A percentile compares a stretch with the other conserved stretches of the same genome.
These are phyloP conservation scores for Sylvilagus bachmani DNA, from an alignment of 2,113 vertebrate species.

Conservation along the genomic window DNA sequence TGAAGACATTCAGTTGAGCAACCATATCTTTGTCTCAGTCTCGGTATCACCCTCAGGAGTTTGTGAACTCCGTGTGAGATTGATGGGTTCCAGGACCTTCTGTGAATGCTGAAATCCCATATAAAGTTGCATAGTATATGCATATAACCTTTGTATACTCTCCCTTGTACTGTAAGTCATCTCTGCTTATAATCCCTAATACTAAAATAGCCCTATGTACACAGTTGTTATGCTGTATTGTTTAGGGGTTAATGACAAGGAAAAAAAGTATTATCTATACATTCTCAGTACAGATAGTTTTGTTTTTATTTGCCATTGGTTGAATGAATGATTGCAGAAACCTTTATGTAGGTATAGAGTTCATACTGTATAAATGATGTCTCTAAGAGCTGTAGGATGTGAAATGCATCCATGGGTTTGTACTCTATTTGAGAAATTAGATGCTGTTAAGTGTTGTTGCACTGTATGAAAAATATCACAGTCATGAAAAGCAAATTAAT, in stretches of 20 bases:
- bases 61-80: neutral
- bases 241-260: neutral
- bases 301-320: neutral
- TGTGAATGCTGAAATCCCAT: neutral
- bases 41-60: neutral
- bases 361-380: neutral
- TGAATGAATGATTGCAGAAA: neutral
- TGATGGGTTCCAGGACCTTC: neutral
- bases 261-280: too few species aligned
- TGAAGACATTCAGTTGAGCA: neutral
- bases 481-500: neutral
- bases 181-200: neutral
- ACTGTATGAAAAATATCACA: neutral
- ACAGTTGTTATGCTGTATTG: neutral
- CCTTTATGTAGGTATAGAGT: neutral
- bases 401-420: neutral
- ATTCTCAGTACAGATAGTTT: neutral
- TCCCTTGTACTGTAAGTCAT: neutral
- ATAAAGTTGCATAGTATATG: neutral
- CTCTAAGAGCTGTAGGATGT: neutral
- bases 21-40: neutral
- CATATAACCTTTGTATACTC: neutral
- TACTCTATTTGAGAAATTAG: constrained; percentile 5
- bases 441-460: neutral
- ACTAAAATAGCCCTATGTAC: neutral